These are phyloP conservation scores for Himalopsyche tibetana DNA, from an alignment of 2,888 invertebrate species.

Conservation along the genomic window DNA sequence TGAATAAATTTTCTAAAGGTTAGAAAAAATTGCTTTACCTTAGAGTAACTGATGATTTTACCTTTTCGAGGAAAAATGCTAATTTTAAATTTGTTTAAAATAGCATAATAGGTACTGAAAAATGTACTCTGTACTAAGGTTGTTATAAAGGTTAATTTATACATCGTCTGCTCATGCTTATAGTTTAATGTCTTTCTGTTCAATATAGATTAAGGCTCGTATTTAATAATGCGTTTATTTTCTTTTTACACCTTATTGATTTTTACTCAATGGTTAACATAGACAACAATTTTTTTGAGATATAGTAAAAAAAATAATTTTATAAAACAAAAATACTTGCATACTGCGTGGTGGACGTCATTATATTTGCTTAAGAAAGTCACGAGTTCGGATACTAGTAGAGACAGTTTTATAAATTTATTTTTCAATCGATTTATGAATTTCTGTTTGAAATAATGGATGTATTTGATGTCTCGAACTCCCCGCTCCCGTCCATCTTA, in stretches of 20 bases:
- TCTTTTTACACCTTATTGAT: neutral
- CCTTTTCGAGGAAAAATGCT: constrained; percentile 10
- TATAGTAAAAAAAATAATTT: no score
- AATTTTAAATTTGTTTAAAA: constrained; percentile 18
- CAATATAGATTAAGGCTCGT: constrained; percentile 14
- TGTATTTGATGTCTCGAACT: no score
- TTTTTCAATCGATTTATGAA: no score
- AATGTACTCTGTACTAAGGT: neutral
- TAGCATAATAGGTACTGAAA: neutral
- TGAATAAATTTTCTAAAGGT: constrained; percentile 2
- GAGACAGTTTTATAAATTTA: no score
- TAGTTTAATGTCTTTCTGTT: neutral
- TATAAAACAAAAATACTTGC: no score
- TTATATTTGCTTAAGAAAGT: no score
- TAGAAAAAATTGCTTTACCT: neutral
- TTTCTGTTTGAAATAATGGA: no score
- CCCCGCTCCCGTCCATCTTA: no score
- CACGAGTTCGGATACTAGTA: no score
- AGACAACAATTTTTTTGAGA: no score
- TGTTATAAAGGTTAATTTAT: neutral
- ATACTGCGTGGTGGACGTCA: no score
- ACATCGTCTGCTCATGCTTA: neutral
- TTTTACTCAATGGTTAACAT: neutral
- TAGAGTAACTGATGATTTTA: neutral
- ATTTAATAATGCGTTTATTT: neutral